Percentiles rank a stretch among this genome's conserved stretches.
Evolutionary conservation across 2,113 vertebrate species (phyloP).

Genomic region (Polypterus bichir): DNA sequence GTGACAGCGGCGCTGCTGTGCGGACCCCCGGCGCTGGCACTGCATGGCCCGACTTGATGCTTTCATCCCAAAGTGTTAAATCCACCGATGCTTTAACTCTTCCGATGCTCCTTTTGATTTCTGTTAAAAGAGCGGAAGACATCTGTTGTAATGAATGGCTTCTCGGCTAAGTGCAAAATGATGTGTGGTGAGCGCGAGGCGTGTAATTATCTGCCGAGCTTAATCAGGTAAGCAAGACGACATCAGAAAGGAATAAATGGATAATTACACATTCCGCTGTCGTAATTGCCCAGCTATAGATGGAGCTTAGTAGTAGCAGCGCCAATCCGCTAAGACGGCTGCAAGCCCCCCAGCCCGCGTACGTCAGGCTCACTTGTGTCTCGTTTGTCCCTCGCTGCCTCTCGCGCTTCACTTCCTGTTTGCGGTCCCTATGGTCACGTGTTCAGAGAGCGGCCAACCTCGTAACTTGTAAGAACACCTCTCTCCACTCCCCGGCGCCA

Average conservation of each 20-base stretch:
- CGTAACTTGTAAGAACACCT: too few species aligned
- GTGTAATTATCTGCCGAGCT: not conserved
- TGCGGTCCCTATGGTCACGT: not conserved
- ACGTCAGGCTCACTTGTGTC: not conserved
- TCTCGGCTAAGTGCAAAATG: not conserved
- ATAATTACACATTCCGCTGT: not conserved
- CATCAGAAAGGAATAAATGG: not conserved
- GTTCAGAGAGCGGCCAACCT: not conserved
- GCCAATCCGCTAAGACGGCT: not conserved
- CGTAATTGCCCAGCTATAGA: not conserved
- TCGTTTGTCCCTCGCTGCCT: not conserved
- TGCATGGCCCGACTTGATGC: not conserved
- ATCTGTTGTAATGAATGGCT: not conserved
- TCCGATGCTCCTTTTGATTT: not conserved
- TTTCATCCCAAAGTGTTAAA: not conserved
- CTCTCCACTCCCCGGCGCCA: too few species aligned
- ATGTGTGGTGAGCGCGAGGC: not conserved
- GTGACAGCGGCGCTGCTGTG: not conserved
- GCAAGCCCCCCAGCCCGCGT: not conserved
- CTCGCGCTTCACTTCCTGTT: not conserved
- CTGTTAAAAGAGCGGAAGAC: not conserved
- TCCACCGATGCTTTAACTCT: not conserved
- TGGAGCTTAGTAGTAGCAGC: not conserved
- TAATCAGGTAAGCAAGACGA: not conserved
- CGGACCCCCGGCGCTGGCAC: not conserved